Evolutionary conservation across 2,888 invertebrate genomes (phyloP).

Genomic region (Lamellibrachia satsuma): DNA sequence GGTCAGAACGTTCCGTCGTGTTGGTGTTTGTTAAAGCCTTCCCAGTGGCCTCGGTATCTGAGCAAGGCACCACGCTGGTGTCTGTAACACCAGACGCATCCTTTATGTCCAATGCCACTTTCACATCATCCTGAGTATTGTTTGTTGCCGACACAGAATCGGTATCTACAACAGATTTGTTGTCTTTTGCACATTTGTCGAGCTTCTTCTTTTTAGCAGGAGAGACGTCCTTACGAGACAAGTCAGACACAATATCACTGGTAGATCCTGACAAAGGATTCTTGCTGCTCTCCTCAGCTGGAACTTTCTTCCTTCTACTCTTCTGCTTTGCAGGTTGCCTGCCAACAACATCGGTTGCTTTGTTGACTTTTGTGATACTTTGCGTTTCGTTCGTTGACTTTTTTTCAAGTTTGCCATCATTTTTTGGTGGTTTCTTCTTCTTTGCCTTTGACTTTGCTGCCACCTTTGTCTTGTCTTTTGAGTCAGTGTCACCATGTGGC

Average conservation of each 20-base stretch:
- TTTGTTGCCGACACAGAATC: not conserved
- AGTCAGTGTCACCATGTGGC: not conserved
- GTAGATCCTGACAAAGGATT: not conserved
- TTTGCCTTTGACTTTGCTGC: conserved; percentile 3
- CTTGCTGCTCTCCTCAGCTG: not conserved
- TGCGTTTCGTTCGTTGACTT: not conserved
- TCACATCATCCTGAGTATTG: not conserved
- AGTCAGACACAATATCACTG: not conserved
- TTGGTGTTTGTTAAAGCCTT: not conserved
- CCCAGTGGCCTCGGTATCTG: not conserved
- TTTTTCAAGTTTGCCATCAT: not conserved
- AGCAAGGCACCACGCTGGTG: not conserved
- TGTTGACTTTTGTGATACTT: not conserved
- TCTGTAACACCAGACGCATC: not conserved
- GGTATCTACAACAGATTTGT: not conserved
- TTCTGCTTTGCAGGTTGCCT: not conserved
- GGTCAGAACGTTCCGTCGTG: not conserved
- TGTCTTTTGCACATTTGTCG: not conserved
- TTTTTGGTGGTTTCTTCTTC: not conserved
- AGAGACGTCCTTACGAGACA: not conserved
- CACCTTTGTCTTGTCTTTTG: not conserved
- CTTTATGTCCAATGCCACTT: not conserved
- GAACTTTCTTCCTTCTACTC: not conserved
- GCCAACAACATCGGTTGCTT: not conserved
- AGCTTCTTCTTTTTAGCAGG: conserved; percentile 1